Conservation (phyloP, 2,113 vertebrate genomes). For the Maccullochella peelii region DNA sequence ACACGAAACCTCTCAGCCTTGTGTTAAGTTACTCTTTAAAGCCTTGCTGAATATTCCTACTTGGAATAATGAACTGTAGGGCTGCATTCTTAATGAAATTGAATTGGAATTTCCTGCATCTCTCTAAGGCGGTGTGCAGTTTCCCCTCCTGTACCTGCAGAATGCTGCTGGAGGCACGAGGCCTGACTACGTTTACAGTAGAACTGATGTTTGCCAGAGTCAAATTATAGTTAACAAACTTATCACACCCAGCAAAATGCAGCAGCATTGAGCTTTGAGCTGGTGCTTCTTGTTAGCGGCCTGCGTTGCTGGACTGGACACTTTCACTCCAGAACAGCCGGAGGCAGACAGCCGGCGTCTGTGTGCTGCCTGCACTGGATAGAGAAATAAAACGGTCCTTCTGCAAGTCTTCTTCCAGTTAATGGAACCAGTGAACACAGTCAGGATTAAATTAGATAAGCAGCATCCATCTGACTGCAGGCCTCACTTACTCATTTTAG, state of each 20-base stretch:
- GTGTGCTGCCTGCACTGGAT: neutral
- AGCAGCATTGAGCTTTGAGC: neutral
- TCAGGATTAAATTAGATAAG: constrained; percentile 15
- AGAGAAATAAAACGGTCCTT: constrained; percentile 1
- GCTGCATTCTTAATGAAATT: neutral
- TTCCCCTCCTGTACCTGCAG: neutral
- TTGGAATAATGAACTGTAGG: neutral
- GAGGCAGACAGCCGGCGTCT: neutral
- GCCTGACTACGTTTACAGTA: neutral
- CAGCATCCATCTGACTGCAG: neutral
- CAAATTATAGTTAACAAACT: neutral
- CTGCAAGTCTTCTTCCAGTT: constrained; percentile 7
- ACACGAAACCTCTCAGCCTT: no score
- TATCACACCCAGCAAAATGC: neutral
- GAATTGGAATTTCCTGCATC: neutral
- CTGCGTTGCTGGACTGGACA: neutral
- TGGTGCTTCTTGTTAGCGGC: neutral
- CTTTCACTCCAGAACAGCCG: neutral
- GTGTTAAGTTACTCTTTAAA: neutral
- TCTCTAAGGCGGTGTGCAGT: neutral
- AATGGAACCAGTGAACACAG: neutral
- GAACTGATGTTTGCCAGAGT: neutral
- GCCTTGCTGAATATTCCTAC: neutral
- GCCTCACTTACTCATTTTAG: neutral
- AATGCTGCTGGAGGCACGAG: neutral